Base-by-base conservation (phyloP, 2,113 vertebrate genomes). In the Thinocorus orbignyianus region DNA sequence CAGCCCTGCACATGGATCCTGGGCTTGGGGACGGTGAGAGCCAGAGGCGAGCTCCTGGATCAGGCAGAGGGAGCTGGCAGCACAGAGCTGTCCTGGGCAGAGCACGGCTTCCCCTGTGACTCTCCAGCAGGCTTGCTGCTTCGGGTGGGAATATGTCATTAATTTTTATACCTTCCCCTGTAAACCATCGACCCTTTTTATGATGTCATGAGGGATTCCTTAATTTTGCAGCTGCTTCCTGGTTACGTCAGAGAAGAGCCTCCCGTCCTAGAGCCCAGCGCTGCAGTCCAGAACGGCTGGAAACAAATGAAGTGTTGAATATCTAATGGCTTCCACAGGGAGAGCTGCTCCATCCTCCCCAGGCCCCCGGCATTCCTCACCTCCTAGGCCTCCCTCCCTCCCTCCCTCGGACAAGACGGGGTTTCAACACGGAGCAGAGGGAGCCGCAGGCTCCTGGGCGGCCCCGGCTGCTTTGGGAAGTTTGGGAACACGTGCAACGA, bases 171-270 rank as follows among this genome's bases (percentile, higher is more conserved):
- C 98, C 97, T 97, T 98, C 97, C 97, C 97, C 98, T 98, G 98
- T 98, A 98, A 98, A 98, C 98, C 97, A 93, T 97, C 93, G 90
- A 98, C 98, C 97, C 97, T 97, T 98, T 98, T 98, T 98, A 98
- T 98, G 98, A 98, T 98, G 98, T 98, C 98, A 98, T 98, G 97
- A 98, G 98, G 98, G 98, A 98, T 98, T 98, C 98, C 98, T 98
- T 98, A 98, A 98, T 98, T 98, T 98, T 98, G 98, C 98, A 98
- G 98, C 98, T 98, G 98, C 98, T 98, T 98, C 98, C 98, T 98
- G 98, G 97, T 98, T 98, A 98, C 98, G 97, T 98, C 98, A 98
- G 98, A 98, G 97, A 98, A 97, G 97, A 98, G 97, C 97, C 97
- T 98, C 97, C 97, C 93, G 93, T 97, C 95, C 97, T 94, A 94